These are phyloP conservation scores for Enhydra lutris DNA, from an alignment of 2,113 vertebrate species.

Conservation along the genomic window DNA sequence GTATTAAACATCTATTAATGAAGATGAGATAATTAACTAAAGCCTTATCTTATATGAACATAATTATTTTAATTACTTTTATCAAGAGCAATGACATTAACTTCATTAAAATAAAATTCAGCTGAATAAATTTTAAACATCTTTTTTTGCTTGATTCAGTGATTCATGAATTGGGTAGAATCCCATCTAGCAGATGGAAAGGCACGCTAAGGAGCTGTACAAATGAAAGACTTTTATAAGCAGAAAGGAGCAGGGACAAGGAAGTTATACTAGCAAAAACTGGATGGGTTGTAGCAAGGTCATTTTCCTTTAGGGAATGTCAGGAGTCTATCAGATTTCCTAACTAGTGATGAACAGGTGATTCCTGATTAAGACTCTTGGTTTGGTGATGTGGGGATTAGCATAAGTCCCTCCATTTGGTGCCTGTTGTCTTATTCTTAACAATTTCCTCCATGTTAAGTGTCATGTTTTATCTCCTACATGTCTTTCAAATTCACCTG, in stretches of 20 bases:
- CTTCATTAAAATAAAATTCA: background rate
- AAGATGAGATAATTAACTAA: background rate
- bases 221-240: background rate
- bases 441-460: background rate
- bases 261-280: background rate
- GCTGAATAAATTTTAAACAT: background rate
- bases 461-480: background rate
- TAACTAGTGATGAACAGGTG: too few species aligned
- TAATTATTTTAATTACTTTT: background rate
- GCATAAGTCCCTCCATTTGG: background rate
- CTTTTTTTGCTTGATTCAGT: background rate
- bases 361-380: background rate
- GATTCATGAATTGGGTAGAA: background rate
- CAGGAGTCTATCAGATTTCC: background rate
- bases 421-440: background rate
- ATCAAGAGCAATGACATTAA: background rate
- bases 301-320: background rate
- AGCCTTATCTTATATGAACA: background rate
- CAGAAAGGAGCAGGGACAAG: background rate
- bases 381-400: background rate
- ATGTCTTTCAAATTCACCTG: background rate
- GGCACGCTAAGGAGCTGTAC: background rate
- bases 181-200: background rate
- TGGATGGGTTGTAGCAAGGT: background rate
- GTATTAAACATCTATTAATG: background rate